Evolutionary conservation across 1,140 invertebrate species (phyloP).

Genomic region (Sarcophaga peregrina): DNA sequence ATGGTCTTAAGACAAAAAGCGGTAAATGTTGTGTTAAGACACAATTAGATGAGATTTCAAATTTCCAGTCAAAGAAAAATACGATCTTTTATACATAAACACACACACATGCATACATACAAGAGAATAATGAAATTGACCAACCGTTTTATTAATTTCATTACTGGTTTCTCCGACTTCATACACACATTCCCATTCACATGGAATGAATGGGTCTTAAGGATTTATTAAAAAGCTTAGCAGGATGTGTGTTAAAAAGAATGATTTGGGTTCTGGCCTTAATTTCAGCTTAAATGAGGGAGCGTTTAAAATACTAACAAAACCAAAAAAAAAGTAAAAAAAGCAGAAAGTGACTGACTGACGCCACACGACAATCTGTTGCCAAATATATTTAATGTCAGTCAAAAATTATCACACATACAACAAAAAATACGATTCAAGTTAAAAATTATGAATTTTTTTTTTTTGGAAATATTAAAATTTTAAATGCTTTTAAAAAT

Average conservation of each 20-base stretch:
- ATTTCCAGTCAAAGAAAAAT: background rate
- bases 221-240: constrained; percentile 32
- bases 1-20: constrained; percentile 31
- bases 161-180: background rate
- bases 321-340: background rate
- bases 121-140: background rate
- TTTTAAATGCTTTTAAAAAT: too few species aligned
- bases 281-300: constrained; percentile 4
- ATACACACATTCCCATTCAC: background rate
- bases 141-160: constrained; percentile 2
- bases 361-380: constrained; percentile 39
- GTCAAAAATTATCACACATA: too few species aligned
- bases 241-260: constrained; percentile 36
- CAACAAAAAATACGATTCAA: too few species aligned
- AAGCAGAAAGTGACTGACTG: constrained; percentile 32
- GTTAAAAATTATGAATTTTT: too few species aligned
- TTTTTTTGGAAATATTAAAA: too few species aligned
- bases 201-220: background rate
- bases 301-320: constrained; percentile 15
- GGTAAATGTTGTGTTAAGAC: constrained; percentile 38
- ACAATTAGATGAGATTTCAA: constrained; percentile 38
- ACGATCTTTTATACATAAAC: background rate
- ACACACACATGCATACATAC: too few species aligned
- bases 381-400: background rate
- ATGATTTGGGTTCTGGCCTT: constrained; percentile 6